Evolutionary conservation across 2,113 vertebrate species (phyloP), one percentile per base, ranked within the genome.

Genomic region (Hemichromis elongatus): DNA sequence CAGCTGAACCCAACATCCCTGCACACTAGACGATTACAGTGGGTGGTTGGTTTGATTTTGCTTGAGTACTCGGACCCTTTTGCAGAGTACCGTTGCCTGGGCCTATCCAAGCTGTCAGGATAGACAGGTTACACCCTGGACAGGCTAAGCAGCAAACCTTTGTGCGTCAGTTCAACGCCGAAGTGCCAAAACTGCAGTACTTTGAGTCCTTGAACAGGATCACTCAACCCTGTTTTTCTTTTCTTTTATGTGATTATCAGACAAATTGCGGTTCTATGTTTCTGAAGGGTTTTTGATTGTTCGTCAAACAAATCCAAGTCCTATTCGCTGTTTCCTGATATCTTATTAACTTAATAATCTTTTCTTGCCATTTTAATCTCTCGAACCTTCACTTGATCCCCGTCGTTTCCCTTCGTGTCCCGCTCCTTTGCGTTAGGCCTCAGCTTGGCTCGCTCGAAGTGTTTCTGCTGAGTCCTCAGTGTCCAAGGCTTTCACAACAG

Each of bases 401-500:
- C 1, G 5, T 18, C 11, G 6, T 10, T 68, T 42, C 47, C 24
- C 33, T 42, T 7, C 7, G 61, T 55, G 42, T 19, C 26, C 57
- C 11, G 6, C 50, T 73, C 40, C 45, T 56, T 75, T 63, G 52
- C 55, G 10, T 73, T 2, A 37, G 45, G 53, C 42, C 52, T 61
- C 77, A 63, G 81, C 42, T 81, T 50, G 86, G 12, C 81, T 68
- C 7, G 2, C 12, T 77, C 11, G 11, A 24, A 13, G 7, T 19
- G 66, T 86, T 66, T 92, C 86, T 79, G 80, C 85, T 70, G 85
- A 89, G 66, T 83, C 84, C 24, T 87, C 75, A n/a, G 28, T 54
- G 84, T 86, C 88, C 90, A 82, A 86, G 87, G 82, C 82, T 91
- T 93, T 92, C 81, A 88, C 86, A 89, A 92, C 88, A 85, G 55